These are phyloP conservation scores for Diadegma fenestrale DNA, from an alignment of 2,888 invertebrate genomes.

Conservation along the genomic window DNA sequence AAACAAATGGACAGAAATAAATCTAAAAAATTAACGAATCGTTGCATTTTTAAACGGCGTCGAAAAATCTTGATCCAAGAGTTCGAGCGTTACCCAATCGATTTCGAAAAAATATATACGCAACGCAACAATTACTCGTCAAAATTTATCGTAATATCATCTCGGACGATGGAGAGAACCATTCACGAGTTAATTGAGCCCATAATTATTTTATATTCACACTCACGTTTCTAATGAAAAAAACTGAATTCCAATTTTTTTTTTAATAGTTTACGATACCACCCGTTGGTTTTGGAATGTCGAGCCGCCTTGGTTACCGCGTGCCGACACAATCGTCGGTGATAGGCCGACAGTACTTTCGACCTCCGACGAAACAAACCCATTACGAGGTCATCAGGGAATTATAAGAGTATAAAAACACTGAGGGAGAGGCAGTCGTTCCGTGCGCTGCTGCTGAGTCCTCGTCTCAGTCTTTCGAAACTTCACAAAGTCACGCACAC, in stretches of 20 bases:
- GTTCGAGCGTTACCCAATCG: neutral
- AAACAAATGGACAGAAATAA: too few relatives aligned
- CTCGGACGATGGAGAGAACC: slow-evolving; percentile 1
- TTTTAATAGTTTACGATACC: slow-evolving; percentile 41
- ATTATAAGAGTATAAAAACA: slow-evolving; percentile 25
- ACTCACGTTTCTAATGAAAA: slow-evolving; percentile 6
- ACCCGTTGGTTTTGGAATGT: slow-evolving; percentile 44
- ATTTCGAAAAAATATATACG: neutral
- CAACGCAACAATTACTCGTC: slow-evolving; percentile 9
- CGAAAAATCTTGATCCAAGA: neutral
- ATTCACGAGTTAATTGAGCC: slow-evolving; percentile 51
- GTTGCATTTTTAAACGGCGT: neutral
- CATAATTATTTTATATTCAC: neutral
- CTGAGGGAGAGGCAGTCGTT: slow-evolving; percentile 33
- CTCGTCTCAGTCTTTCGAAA: slow-evolving; percentile 35
- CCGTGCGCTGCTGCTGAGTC: slow-evolving; percentile 42
- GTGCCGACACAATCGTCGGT: slow-evolving; percentile 9
- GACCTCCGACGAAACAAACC: slow-evolving; percentile 53
- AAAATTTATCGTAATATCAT: slow-evolving; percentile 25
- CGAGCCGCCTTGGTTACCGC: slow-evolving; percentile 15
- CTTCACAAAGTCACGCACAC: slow-evolving; percentile 60
- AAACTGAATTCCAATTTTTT: too few relatives aligned
- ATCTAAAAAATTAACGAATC: too few relatives aligned
- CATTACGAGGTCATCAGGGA: slow-evolving; percentile 58
- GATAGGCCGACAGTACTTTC: slow-evolving; percentile 11